Evolutionary conservation across 2,797 vertebrate genomes (phyloP).

Genomic region (Falco naumanni): DNA sequence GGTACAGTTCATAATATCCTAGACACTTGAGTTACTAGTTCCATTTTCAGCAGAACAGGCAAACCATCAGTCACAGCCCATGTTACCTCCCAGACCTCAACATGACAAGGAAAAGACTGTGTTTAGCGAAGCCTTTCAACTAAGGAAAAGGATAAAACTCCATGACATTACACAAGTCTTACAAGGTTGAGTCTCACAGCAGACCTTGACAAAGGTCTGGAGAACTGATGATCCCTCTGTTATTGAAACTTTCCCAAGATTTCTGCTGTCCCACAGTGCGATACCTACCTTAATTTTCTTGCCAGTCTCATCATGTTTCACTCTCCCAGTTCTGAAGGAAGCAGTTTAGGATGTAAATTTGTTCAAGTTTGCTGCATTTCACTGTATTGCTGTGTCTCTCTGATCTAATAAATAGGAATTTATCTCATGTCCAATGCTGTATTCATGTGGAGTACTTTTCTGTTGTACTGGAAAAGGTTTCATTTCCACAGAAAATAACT

Average conservation of each 20-base stretch:
- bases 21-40: background rate
- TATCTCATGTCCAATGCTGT: background rate
- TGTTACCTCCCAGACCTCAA: conserved; percentile 11
- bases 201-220: background rate
- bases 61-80: background rate
- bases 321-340: background rate
- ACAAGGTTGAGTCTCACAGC: background rate
- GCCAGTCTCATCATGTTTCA: background rate
- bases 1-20: conserved; percentile 14
- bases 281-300: background rate
- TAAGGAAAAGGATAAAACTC: conserved; percentile 37
- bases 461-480: background rate
- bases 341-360: background rate
- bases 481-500: background rate
- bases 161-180: background rate
- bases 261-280: background rate
- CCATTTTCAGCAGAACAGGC: conserved; percentile 7
- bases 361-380: background rate
- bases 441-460: background rate
- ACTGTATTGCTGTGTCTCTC: background rate
- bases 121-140: conserved; percentile 5
- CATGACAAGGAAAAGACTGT: background rate
- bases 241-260: background rate
- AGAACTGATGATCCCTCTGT: background rate
- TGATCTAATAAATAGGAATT: background rate